phyloP scores from a whole-genome alignment of 2,797 vertebrate species.

The Hephaestus fuliginosus region DNA sequence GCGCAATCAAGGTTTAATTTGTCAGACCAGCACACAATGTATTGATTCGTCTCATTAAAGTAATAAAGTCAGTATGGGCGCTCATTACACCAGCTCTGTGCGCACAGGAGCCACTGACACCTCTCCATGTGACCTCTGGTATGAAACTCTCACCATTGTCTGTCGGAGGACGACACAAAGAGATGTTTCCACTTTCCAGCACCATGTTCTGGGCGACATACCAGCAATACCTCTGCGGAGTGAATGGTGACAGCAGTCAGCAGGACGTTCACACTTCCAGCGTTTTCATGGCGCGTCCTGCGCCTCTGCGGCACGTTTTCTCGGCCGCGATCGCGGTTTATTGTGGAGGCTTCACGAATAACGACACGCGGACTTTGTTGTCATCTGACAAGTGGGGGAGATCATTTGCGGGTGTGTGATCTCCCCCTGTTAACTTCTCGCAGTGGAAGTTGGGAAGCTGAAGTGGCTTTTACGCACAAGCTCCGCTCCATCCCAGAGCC shows the following conservation, averaged over 20 bases:
- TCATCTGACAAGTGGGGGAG: background rate
- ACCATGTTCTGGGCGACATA: slow-evolving; percentile 40
- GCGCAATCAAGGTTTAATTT: background rate
- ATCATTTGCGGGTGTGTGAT: background rate
- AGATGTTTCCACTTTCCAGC: slow-evolving; percentile 63
- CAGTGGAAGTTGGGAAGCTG: slow-evolving; percentile 17
- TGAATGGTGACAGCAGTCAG: slow-evolving; percentile 55
- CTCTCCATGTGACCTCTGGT: slow-evolving; percentile 40
- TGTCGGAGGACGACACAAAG: slow-evolving; percentile 57
- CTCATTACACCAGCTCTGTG: background rate
- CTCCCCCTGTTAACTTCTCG: background rate
- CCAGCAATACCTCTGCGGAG: slow-evolving; percentile 41
- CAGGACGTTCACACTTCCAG: slow-evolving; percentile 58
- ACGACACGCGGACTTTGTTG: background rate
- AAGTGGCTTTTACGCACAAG: slow-evolving; percentile 36
- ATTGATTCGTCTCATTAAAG: background rate
- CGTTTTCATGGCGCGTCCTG: slow-evolving; percentile 47
- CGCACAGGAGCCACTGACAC: slow-evolving; percentile 50
- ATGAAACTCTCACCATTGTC: slow-evolving; percentile 62
- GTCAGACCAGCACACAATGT: background rate
- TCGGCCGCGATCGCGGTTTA: slow-evolving; percentile 5
- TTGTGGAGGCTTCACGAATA: slow-evolving; percentile 60
- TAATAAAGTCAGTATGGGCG: background rate
- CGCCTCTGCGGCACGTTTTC: slow-evolving; percentile 14
- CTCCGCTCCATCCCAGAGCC: slow-evolving; percentile 8